Percentiles rank a stretch among this genome's conserved stretches.
These are phyloP conservation scores for Microcebus jonahi DNA, from an alignment of 2,113 vertebrate species.

Conservation along the genomic window DNA sequence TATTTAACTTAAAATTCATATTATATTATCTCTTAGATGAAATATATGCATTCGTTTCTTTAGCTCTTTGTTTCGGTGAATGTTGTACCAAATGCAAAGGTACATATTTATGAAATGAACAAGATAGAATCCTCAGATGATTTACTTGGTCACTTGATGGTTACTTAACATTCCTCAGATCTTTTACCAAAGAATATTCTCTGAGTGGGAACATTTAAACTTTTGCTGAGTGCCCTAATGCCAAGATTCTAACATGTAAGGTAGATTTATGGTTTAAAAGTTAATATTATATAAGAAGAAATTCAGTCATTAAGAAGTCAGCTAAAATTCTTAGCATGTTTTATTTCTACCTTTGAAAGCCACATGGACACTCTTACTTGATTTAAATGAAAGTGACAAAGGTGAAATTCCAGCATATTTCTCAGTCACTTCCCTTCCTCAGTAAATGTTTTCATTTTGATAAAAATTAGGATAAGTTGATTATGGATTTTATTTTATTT, in stretches of 20 bases:
- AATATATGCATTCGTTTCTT: not conserved
- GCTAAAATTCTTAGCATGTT: conserved; percentile 65
- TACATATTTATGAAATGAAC: not conserved
- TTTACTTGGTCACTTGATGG: conserved; percentile 16
- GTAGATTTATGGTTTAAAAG: conserved; percentile 62
- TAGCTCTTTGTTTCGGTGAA: not conserved
- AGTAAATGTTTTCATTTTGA: conserved; percentile 81
- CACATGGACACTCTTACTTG: conserved; percentile 48
- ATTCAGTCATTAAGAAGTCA: conserved; percentile 66
- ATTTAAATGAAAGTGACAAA: conserved; percentile 55
- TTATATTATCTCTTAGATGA: conserved; percentile 33
- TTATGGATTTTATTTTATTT: conserved; percentile 71
- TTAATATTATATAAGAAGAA: conserved; percentile 54
- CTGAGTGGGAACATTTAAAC: conserved; percentile 29
- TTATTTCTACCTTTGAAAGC: conserved; percentile 60
- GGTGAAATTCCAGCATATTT: conserved; percentile 68
- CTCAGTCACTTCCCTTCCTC: conserved; percentile 58
- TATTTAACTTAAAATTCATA: not conserved
- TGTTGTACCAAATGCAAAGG: not conserved
- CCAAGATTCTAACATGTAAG: conserved; percentile 41
- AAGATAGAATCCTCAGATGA: not conserved
- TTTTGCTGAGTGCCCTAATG: conserved; percentile 30
- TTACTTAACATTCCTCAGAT: conserved; percentile 38
- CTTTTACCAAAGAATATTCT: conserved; percentile 51
- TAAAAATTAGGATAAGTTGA: conserved; percentile 75